These are phyloP conservation scores for Mugil cephalus DNA, from an alignment of 2,113 vertebrate species.

Conservation along the genomic window DNA sequence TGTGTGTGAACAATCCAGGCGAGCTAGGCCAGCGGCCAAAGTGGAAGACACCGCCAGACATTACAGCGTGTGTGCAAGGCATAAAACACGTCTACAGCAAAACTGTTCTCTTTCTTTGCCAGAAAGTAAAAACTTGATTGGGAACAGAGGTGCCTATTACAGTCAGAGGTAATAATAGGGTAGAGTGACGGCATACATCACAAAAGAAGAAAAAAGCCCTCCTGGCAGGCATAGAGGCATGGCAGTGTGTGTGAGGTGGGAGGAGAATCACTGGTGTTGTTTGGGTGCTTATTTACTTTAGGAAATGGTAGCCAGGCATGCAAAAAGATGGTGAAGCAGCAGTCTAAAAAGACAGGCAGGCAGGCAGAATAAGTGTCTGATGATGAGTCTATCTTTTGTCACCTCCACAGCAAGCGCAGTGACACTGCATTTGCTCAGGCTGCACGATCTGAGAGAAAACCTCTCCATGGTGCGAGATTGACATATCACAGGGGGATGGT, in stretches of 20 bases:
- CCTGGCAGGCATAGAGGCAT: constrained; percentile 48
- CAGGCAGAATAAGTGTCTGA: constrained; percentile 26
- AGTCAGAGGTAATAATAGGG: constrained; percentile 78
- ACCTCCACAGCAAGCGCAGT: constrained; percentile 26
- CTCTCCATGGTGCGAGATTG: constrained; percentile 30
- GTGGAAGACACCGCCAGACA: constrained; percentile 62
- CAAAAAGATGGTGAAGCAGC: constrained; percentile 31
- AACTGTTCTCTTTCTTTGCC: constrained; percentile 67
- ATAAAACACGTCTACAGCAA: constrained; percentile 66
- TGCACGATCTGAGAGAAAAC: constrained; percentile 1
- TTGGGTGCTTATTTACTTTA: constrained; percentile 66
- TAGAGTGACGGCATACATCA: constrained; percentile 60
- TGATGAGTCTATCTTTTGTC: constrained; percentile 37
- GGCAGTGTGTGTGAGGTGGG: constrained; percentile 30
- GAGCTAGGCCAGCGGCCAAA: constrained; percentile 57
- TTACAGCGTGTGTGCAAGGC: constrained; percentile 39
- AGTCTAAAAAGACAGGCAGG: constrained; percentile 36
- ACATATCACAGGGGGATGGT: background rate
- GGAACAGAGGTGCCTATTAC: constrained; percentile 77
- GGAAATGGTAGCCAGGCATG: constrained; percentile 47
- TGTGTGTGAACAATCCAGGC: constrained; percentile 64
- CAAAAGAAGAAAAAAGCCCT: constrained; percentile 55
- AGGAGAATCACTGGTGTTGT: constrained; percentile 40
- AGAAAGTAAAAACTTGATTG: constrained; percentile 77
- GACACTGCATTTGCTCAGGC: constrained; percentile 33